Evolutionary conservation across 2,888 invertebrate genomes (phyloP).

Genomic region (Trachelus stipa): DNA sequence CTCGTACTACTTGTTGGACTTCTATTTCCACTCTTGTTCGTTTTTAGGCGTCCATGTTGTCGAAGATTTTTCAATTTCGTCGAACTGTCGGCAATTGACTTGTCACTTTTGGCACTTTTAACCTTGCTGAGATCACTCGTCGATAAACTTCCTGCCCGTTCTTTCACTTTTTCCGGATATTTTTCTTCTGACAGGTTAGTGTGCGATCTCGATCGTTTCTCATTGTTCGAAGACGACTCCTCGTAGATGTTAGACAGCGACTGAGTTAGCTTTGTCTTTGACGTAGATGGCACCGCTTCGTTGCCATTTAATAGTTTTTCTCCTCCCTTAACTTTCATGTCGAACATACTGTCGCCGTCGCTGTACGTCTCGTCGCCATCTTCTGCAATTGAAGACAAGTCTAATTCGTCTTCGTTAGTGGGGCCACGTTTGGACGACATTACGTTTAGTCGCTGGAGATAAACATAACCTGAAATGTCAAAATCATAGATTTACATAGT

Average conservation of each 20-base stretch:
- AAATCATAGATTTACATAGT: background rate
- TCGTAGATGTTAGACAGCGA: slow-evolving; percentile 23
- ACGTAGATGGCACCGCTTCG: slow-evolving; percentile 10
- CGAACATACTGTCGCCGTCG: slow-evolving; percentile 44
- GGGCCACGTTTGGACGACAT: slow-evolving; percentile 29
- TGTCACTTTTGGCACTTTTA: slow-evolving; percentile 18
- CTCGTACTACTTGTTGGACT: slow-evolving; percentile 54
- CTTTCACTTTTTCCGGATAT: slow-evolving; percentile 1
- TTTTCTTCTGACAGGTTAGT: slow-evolving; percentile 7
- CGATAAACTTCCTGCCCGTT: slow-evolving; percentile 17
- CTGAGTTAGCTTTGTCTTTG: slow-evolving; percentile 12
- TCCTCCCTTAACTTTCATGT: slow-evolving; percentile 20
- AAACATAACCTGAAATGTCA: slow-evolving; percentile 70
- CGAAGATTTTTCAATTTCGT: slow-evolving; percentile 12
- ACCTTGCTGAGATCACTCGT: slow-evolving; percentile 11
- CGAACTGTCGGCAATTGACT: slow-evolving; percentile 20
- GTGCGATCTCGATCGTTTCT: slow-evolving; percentile 11
- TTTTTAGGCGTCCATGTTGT: slow-evolving; percentile 11
- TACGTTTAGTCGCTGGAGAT: slow-evolving; percentile 70
- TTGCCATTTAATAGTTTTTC: slow-evolving; percentile 12
- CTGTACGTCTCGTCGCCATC: slow-evolving; percentile 44
- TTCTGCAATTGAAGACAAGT: slow-evolving; percentile 38
- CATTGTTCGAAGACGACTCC: slow-evolving; percentile 13
- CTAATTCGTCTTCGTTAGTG: slow-evolving; percentile 29
- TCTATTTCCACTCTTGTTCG: slow-evolving; percentile 17